These are phyloP conservation scores for Panulirus ornatus DNA, from an alignment of 1,140 invertebrate species.

Conservation along the genomic window DNA sequence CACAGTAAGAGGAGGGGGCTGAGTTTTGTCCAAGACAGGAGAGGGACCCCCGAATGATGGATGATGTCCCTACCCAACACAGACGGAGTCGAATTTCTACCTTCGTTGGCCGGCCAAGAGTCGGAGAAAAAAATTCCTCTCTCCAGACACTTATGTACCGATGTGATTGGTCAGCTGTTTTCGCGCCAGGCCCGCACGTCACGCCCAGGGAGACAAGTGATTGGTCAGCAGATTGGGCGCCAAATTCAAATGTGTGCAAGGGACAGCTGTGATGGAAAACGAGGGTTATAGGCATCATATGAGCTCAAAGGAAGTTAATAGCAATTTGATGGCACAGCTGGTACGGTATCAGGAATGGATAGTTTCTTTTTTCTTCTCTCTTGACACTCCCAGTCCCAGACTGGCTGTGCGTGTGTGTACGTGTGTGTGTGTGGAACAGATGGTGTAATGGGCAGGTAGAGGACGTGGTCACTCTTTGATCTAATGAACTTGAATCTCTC, in stretches of 20 bases:
- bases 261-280: constrained; percentile 35
- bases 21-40: no score
- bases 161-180: constrained; percentile 44
- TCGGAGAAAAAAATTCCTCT: no score
- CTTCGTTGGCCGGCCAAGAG: no score
- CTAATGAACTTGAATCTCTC: no score
- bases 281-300: constrained; percentile 25
- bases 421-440: no score
- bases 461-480: no score
- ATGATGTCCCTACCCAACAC: no score
- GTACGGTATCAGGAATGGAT: not conserved
- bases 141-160: not conserved
- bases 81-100: no score
- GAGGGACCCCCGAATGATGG: no score
- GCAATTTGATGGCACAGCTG: not conserved
- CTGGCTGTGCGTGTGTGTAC: not conserved
- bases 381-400: not conserved
- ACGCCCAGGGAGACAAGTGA: constrained; percentile 19
- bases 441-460: no score
- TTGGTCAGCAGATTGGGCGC: constrained; percentile 49
- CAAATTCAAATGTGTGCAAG: constrained; percentile 48
- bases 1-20: no score
- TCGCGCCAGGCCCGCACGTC: constrained; percentile 26
- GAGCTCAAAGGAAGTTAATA: constrained; percentile 28
- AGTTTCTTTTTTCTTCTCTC: not conserved